Evolutionary conservation across 2,888 invertebrate species (phyloP).

Genomic region (Agrotis puta): DNA sequence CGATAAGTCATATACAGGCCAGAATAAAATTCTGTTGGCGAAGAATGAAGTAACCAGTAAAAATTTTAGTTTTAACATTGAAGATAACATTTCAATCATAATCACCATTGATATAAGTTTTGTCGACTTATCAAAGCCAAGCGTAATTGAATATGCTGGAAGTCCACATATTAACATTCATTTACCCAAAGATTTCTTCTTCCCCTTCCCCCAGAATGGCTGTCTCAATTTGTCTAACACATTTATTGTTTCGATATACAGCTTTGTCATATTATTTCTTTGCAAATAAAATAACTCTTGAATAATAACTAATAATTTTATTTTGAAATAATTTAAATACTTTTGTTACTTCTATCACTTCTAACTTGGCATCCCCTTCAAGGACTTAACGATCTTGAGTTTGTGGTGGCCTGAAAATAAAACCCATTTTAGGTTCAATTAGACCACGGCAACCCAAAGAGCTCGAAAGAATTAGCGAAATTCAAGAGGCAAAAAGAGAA

Average conservation of each 20-base stretch:
- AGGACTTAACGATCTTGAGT: constrained; percentile 80
- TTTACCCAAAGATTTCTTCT: constrained; percentile 94
- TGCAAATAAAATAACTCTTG: constrained; percentile 85
- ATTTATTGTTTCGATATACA: constrained; percentile 62
- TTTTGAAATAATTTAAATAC: constrained; percentile 90
- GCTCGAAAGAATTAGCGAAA: constrained; percentile 52
- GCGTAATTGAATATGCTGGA: constrained; percentile 85
- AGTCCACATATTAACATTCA: constrained; percentile 92
- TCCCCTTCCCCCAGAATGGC: constrained; percentile 91
- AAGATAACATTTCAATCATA: constrained; percentile 75
- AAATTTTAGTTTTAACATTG: constrained; percentile 76
- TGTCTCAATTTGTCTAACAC: constrained; percentile 49
- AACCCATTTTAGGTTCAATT: constrained; percentile 76
- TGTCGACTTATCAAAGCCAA: constrained; percentile 80
- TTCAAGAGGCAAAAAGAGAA: constrained; percentile 59
- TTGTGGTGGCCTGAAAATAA: constrained; percentile 86
- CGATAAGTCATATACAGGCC: constrained; percentile 60
- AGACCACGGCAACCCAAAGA: constrained; percentile 49
- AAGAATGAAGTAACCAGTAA: constrained; percentile 65
- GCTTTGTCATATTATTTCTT: constrained; percentile 58
- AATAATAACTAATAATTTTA: constrained; percentile 88
- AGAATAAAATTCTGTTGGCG: constrained; percentile 77
- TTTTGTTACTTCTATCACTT: constrained; percentile 88
- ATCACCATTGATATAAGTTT: constrained; percentile 82
- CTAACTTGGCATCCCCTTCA: constrained; percentile 86